These are phyloP conservation scores for Clarias platycephalus DNA, from an alignment of 2,797 vertebrate species.

Conservation along the genomic window DNA sequence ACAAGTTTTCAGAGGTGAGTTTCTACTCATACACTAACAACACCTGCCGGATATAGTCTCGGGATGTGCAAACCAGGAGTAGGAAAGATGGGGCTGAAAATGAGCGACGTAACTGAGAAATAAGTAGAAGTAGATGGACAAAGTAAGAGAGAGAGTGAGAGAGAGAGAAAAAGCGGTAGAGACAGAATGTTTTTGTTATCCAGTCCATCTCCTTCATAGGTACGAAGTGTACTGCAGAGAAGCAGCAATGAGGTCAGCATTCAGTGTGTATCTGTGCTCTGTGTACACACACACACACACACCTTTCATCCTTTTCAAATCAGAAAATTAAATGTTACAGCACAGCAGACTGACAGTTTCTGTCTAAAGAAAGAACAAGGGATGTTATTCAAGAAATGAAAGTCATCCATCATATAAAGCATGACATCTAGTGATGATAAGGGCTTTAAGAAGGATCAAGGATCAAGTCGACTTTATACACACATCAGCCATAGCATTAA, in stretches of 20 bases:
- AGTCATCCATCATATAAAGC: conserved; percentile 1
- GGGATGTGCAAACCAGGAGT: neutral
- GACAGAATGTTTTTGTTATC: neutral
- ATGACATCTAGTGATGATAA: neutral
- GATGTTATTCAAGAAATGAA: neutral
- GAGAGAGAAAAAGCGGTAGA: neutral
- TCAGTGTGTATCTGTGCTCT: neutral
- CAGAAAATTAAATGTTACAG: neutral
- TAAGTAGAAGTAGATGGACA: neutral
- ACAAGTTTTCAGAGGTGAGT: conserved; percentile 89
- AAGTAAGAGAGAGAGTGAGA: neutral
- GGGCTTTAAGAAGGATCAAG: neutral
- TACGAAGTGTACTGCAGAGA: neutral
- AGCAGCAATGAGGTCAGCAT: neutral
- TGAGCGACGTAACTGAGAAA: neutral
- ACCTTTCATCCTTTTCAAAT: neutral
- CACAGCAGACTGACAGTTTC: neutral
- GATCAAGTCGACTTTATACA: neutral
- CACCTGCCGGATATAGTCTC: neutral
- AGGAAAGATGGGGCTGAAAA: neutral
- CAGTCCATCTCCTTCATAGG: neutral
- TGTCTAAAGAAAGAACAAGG: neutral
- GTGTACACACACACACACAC: neutral
- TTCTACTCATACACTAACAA: neutral
- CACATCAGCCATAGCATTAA: no score